These are phyloP conservation scores for Stramonita haemastoma DNA, from an alignment of 2,888 invertebrate genomes.

Conservation along the genomic window DNA sequence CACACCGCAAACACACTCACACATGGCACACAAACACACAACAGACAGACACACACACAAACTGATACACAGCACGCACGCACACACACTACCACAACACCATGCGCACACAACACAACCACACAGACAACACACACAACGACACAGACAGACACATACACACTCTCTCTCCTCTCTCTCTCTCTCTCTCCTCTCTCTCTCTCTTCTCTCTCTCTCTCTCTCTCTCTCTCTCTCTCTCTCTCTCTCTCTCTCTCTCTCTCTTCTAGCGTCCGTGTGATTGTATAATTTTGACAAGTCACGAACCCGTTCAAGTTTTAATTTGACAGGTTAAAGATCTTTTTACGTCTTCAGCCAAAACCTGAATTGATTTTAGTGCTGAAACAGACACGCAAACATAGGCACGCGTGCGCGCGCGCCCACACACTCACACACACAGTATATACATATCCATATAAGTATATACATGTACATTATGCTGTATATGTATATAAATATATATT, in stretches of 20 bases:
- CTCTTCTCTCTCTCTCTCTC: background rate
- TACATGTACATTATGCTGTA: too few relatives aligned
- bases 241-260: background rate
- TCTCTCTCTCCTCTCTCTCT: background rate
- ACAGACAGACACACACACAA: too few relatives aligned
- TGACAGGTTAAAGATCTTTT: background rate
- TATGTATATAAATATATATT: too few relatives aligned
- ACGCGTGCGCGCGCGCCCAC: background rate
- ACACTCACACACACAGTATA: background rate
- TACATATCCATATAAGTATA: too few relatives aligned
- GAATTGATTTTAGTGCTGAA: background rate
- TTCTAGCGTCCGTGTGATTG: background rate
- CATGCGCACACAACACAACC: too few relatives aligned
- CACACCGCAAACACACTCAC: too few relatives aligned
- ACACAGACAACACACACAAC: too few relatives aligned
- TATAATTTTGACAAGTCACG: background rate
- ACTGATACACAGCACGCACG: too few relatives aligned
- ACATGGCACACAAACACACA: too few relatives aligned
- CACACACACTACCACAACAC: too few relatives aligned
- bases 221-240: background rate
- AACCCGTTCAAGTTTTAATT: background rate
- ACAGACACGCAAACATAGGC: background rate
- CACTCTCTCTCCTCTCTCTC: background rate
- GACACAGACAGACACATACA: too few relatives aligned
- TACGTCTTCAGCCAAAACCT: background rate